Base-by-base conservation (phyloP, 2,113 vertebrate genomes). In the Laticauda colubrina region DNA sequence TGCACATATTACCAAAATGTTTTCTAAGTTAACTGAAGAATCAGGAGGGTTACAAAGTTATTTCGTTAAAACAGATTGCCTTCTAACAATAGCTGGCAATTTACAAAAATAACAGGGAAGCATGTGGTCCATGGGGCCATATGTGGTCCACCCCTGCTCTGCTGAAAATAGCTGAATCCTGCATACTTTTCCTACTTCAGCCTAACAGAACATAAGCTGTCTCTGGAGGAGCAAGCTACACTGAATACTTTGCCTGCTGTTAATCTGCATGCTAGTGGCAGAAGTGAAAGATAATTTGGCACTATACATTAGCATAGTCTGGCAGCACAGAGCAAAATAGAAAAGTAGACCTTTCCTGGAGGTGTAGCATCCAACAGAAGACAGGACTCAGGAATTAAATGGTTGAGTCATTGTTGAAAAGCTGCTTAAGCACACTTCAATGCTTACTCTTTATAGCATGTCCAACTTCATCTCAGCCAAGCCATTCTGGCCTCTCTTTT, bases 141-240 rank as follows among this genome's bases (percentile, higher is more conserved):
- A 85, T 90, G 88, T 26, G 88, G 39, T 34, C 92, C 88, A 92
- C 69, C 88, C 54, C 87, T 89, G 81, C 81, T 39, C 20, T 92
- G 75, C 24, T 88, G 88, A 93, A 96, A 12, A 18, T 5, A 75
- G 21, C 8, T 90, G 2, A 91, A 85, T 0, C 43, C 5, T 90
- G 15, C 12, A 93, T 20, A 10, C 91, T 90, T 3, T 29, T 94
- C 55, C 29, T 90, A 7, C 11, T 95, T 92, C 64, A 55, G 43
- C n/a, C 89, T 69, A 23, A 90, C 93, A 45, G 3, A 91, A 93
- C 93, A n/a, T 51, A 81, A 95, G 24, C 10, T 5, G 59, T 69
- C 11, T 93, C 43, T 93, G 90, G 92, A 87, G 0, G 93, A 93
- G 45, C 56, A 92, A 81, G 85, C 81, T 69, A n/a, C 48, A 57